These are phyloP conservation scores for Chelonoidis abingdonii DNA, from an alignment of 2,113 vertebrate species.

Conservation along the genomic window DNA sequence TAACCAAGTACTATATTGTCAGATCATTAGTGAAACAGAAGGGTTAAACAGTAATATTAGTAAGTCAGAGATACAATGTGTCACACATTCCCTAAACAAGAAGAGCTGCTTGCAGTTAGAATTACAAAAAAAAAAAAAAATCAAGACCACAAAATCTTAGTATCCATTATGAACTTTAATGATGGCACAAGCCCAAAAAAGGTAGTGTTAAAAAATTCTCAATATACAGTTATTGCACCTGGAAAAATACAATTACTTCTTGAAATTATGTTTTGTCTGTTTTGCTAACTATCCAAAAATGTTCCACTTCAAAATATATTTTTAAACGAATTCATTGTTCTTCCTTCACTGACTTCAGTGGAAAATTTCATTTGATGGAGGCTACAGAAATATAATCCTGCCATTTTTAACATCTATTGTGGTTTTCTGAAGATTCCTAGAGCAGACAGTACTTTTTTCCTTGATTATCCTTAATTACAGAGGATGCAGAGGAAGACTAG, in stretches of 20 bases:
- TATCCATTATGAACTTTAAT: not conserved
- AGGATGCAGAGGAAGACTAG: not conserved
- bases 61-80: not conserved
- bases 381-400: slow-evolving; percentile 16
- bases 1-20: not conserved
- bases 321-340: not conserved
- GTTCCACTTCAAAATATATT: slow-evolving; percentile 34
- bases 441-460: not conserved
- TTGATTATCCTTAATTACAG: not conserved
- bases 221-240: accelerated
- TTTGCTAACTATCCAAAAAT: not conserved
- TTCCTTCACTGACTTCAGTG: slow-evolving; percentile 41
- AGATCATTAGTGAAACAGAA: not conserved
- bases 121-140: not conserved
- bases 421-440: slow-evolving; percentile 38
- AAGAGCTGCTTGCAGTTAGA: not conserved
- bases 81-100: not conserved
- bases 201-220: not conserved
- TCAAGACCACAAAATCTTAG: not conserved
- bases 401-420: slow-evolving; percentile 9
- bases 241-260: not conserved
- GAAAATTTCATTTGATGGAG: slow-evolving; percentile 58
- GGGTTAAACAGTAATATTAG: not conserved
- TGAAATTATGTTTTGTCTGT: not conserved
- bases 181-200: too few relatives aligned